Evolutionary conservation across 2,113 vertebrate genomes (phyloP).

Genomic region (Chrysochloris asiatica): DNA sequence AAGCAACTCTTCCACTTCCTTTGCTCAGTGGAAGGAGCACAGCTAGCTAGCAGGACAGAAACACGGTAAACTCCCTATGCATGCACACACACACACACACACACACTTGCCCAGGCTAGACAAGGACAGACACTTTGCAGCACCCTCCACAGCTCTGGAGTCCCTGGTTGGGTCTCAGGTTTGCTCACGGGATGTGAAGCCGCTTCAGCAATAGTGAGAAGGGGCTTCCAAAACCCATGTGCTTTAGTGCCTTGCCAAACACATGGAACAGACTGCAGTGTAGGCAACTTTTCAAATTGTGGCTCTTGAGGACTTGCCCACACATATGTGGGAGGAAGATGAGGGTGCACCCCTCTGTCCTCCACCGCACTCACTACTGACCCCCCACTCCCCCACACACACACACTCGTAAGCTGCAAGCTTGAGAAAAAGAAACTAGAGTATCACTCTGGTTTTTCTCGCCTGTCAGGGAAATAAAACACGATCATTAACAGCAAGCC

Average conservation of each 20-base stretch:
- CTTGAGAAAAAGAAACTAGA: neutral
- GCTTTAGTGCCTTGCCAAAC: neutral
- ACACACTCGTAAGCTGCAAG: neutral
- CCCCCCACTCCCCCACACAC: too few species aligned
- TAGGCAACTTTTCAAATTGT: constrained; percentile 63
- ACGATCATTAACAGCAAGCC: neutral
- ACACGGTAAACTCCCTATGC: neutral
- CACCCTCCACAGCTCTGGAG: neutral
- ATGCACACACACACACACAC: neutral
- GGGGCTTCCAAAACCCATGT: neutral
- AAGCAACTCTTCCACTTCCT: neutral
- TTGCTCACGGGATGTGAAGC: too few species aligned
- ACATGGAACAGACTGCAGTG: constrained; percentile 51
- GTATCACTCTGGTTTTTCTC: neutral
- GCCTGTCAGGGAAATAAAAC: neutral
- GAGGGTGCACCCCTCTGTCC: neutral
- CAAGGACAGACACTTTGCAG: constrained; percentile 2
- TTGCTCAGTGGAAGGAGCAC: neutral
- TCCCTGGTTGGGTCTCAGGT: too few species aligned
- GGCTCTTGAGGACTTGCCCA: neutral
- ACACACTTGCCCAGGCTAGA: neutral
- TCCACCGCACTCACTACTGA: neutral
- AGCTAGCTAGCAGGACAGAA: neutral
- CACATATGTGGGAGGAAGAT: neutral
- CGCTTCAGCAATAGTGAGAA: neutral